A percentile compares a stretch with the other conserved stretches of the same genome.
Evolutionary conservation across 2,888 invertebrate genomes (phyloP).

Genomic region (Nomada goodeniana): DNA sequence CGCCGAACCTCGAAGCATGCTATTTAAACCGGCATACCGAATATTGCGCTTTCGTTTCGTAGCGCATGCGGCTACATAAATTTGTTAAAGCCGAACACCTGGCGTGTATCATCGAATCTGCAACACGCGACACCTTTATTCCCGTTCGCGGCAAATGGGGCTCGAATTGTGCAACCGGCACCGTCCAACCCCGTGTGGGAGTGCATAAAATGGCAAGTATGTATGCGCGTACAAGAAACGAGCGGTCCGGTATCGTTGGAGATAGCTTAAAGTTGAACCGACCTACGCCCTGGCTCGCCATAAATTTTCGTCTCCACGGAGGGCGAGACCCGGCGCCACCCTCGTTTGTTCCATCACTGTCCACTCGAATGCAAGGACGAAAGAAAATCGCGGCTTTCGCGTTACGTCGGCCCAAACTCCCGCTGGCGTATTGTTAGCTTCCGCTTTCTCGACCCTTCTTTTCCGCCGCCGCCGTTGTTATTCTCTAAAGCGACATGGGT

Average conservation of each 20-base stretch:
- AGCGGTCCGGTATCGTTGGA: constrained; percentile 34
- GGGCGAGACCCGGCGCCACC: background rate
- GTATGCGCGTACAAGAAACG: constrained; percentile 13
- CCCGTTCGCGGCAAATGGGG: background rate
- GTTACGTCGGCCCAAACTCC: constrained; percentile 7
- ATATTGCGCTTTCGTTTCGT: constrained; percentile 13
- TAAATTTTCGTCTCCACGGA: constrained; percentile 72
- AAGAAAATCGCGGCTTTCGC: constrained; percentile 33
- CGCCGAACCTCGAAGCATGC: constrained; percentile 1
- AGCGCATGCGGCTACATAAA: constrained; percentile 36
- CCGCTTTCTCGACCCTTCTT: constrained; percentile 5
- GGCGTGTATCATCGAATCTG: constrained; percentile 39
- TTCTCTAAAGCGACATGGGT: background rate
- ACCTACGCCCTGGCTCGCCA: constrained; percentile 76
- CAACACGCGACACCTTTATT: constrained; percentile 33
- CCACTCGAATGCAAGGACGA: constrained; percentile 29
- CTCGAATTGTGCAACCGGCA: constrained; percentile 47
- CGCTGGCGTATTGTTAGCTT: constrained; percentile 24
- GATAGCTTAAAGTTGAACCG: constrained; percentile 73
- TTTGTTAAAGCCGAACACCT: constrained; percentile 29
- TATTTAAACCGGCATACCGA: background rate
- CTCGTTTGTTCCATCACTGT: background rate
- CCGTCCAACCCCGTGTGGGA: constrained; percentile 34
- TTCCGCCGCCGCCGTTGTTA: background rate
- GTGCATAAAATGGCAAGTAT: constrained; percentile 36